Evolutionary conservation across 2,113 vertebrate genomes (phyloP).

Genomic region (Forbesichthys papilliferus): DNA sequence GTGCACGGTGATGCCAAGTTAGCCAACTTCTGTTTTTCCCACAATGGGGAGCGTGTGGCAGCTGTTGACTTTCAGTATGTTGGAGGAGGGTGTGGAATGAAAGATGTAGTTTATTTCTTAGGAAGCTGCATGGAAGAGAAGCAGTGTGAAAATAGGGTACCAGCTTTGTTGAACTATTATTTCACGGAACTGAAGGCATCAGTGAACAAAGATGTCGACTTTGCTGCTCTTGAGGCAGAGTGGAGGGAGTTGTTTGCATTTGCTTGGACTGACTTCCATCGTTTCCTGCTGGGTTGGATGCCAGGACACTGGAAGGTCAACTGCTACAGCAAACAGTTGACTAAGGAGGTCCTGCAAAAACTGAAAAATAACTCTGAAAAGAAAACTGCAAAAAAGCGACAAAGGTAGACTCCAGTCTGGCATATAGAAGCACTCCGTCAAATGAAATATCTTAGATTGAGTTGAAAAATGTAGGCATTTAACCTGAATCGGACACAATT

Average conservation of each 20-base stretch:
- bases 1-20: constrained; percentile 79
- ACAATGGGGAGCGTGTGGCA: constrained; percentile 55
- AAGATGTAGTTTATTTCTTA: constrained; percentile 76
- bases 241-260: constrained; percentile 77
- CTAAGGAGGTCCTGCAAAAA: constrained; percentile 66
- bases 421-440: too few relatives aligned
- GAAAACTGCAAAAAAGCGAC: background rate
- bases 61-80: constrained; percentile 81
- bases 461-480: background rate
- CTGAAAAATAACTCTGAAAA: constrained; percentile 38
- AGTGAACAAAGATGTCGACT: constrained; percentile 48
- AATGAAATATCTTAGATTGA: background rate
- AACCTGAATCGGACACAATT: background rate
- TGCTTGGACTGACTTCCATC: constrained; percentile 78
- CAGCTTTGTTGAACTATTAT: constrained; percentile 66
- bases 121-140: constrained; percentile 75
- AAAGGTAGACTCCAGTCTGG: background rate
- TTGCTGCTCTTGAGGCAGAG: constrained; percentile 66
- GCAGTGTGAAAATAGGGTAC: constrained; percentile 69
- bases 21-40: constrained; percentile 79
- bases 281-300: constrained; percentile 78
- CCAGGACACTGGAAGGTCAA: constrained; percentile 77
- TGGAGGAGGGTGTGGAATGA: constrained; percentile 79
- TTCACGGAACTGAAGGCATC: constrained; percentile 64
- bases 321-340: constrained; percentile 69